These are phyloP conservation scores for Pardosa pseudoannulata DNA, from an alignment of 2,888 invertebrate species.

Conservation along the genomic window DNA sequence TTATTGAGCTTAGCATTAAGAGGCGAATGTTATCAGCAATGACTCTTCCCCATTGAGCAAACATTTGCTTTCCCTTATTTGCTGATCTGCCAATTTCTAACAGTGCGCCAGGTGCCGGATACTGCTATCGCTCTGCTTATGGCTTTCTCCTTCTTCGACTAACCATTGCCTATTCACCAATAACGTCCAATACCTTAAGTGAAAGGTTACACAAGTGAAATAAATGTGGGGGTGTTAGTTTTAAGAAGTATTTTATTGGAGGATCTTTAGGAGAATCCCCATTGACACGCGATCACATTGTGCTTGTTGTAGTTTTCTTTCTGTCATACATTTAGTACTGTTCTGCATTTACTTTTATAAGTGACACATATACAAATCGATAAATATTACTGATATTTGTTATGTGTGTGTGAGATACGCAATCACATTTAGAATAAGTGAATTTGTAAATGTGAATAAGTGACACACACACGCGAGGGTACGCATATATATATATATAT, in stretches of 20 bases:
- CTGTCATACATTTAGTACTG: too few species aligned
- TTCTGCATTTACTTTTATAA: too few species aligned
- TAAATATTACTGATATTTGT: too few species aligned
- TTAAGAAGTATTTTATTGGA: not conserved
- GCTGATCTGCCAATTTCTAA: slow-evolving; percentile 55
- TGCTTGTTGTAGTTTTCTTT: too few species aligned
- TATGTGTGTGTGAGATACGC: too few species aligned
- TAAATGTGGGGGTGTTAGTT: slow-evolving; percentile 32
- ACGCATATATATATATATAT: too few species aligned
- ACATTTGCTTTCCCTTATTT: slow-evolving; percentile 68
- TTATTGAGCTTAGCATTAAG: slow-evolving; percentile 19
- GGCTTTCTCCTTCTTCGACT: slow-evolving; percentile 12
- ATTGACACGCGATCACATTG: too few species aligned
- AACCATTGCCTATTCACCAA: slow-evolving; percentile 40
- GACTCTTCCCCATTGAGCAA: slow-evolving; percentile 47
- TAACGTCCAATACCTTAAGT: slow-evolving; percentile 31
- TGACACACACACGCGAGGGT: too few species aligned
- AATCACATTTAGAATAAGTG: too few species aligned
- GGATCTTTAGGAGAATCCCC: not conserved
- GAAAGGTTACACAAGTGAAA: slow-evolving; percentile 42
- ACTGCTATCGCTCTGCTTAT: not conserved
- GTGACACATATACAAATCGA: too few species aligned
- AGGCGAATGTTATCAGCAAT: slow-evolving; percentile 27
- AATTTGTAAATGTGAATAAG: too few species aligned
- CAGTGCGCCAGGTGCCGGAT: slow-evolving; percentile 37